Conservation (phyloP, 2,113 vertebrate genomes). For the Sinocyclocheilus anshuiensis region DNA sequence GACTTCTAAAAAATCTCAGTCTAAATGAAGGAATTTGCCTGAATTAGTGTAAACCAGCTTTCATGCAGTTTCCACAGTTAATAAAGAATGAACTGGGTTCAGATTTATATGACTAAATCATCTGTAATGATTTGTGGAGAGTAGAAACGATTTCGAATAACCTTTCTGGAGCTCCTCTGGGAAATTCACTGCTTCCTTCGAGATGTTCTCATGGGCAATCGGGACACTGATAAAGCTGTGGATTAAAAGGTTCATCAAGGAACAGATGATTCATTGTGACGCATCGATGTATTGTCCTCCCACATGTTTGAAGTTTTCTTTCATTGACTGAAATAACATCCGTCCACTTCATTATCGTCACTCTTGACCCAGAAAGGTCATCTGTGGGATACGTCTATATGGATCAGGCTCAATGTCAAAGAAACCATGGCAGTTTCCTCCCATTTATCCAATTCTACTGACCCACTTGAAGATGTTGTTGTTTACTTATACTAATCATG, state of each 20-base stretch:
- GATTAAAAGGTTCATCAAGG: conserved; percentile 30
- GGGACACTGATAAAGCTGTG: conserved; percentile 21
- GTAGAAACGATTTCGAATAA: conserved; percentile 26
- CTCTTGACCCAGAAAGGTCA: conserved; percentile 33
- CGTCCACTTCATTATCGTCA: background rate
- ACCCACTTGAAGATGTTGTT: conserved; percentile 38
- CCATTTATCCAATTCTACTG: conserved; percentile 24
- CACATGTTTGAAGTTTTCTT: conserved; percentile 3
- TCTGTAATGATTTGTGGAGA: background rate
- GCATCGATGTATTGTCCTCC: conserved; percentile 4
- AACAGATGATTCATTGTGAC: conserved; percentile 1
- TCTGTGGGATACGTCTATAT: background rate
- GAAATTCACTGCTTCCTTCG: conserved; percentile 21
- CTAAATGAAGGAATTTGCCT: background rate
- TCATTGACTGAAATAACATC: conserved; percentile 4
- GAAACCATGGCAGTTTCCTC: background rate
- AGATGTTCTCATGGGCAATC: background rate
- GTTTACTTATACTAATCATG: conserved; percentile 45
- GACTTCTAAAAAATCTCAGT: background rate
- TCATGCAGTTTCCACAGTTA: background rate
- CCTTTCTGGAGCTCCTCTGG: conserved; percentile 38
- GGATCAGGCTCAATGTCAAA: background rate
- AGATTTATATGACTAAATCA: conserved; percentile 15
- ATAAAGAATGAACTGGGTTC: background rate
- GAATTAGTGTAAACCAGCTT: background rate